Evolutionary conservation across 2,113 vertebrate species (phyloP), one percentile per base, ranked within the genome.

Genomic region (Atractosteus spatula): DNA sequence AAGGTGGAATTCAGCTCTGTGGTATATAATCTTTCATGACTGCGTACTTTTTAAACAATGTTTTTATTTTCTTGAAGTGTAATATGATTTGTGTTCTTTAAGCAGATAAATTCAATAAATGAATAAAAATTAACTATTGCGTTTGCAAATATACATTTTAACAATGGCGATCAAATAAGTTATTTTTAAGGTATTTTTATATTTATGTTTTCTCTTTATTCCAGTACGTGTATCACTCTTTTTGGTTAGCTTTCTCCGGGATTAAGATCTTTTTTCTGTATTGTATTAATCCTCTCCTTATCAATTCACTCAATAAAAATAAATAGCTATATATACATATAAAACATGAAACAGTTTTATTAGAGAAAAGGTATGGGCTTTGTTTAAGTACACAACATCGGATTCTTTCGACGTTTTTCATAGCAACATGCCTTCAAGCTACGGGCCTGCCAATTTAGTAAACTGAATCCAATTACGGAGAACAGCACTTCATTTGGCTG

Each of bases 371-470:
- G 12, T 68, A 12, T 44, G 56, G 61, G 41, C 79, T 78, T 75
- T 80, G 81, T 81, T 74, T 90, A 75, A 61, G 59, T 54, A 83
- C 81, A 87, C 90, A 88, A 29, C 29, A 78, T 87, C 88, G 84
- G 83, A 89, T 76, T 80, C 77, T 62, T 79, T 64, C 81, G 80
- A 87, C 88, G 88, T 90, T 91, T 90, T 91, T 91, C 85, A 89
- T 86, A 76, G 68, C 84, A 87, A 29, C 79, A 84, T 91, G 92
- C 71, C 90, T 92, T 78, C 83, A 83, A 93, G 91, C 90, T 89
- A 85, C 77, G 62, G 62, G 90, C 81, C 90, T 90, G 90, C 89
- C 92, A 92, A 88, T 88, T 89, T 85, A 92, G 88, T 90, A 88
- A 89, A 85, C 86, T 90, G 88, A 93, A 93, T 93, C 89, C 87